These are phyloP conservation scores for Tympanoctomys barrerae DNA, from an alignment of 2,797 vertebrate species.

Conservation along the genomic window DNA sequence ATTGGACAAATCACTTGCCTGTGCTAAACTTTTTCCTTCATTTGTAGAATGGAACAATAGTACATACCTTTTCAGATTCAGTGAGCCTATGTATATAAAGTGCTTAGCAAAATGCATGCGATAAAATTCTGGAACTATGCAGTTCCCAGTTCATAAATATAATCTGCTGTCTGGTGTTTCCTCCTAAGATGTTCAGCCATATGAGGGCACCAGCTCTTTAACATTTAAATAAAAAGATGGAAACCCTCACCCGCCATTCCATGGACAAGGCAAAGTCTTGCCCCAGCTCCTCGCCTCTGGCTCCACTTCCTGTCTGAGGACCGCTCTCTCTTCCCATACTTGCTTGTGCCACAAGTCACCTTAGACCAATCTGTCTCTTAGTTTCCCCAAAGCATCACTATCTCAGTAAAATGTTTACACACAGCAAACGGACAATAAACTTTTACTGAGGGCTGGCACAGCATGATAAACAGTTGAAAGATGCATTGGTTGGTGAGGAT, in stretches of 20 bases:
- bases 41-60: constrained; percentile 1
- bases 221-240: not conserved
- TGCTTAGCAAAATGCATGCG: constrained; percentile 19
- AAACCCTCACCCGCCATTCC: not conserved
- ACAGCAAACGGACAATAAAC: not conserved
- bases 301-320: not conserved
- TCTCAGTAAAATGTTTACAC: too few relatives aligned
- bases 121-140: not conserved
- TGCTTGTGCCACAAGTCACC: not conserved
- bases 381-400: not conserved
- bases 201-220: not conserved
- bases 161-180: not conserved
- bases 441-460: not conserved
- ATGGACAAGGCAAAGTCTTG: not conserved
- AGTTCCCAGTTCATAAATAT: not conserved
- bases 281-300: not conserved
- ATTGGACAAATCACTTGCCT: not conserved
- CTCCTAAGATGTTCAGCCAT: not conserved
- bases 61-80: not conserved
- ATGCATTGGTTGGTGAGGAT: not conserved
- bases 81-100: not conserved
- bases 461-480: not conserved
- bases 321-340: not conserved
- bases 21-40: not conserved
- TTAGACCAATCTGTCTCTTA: not conserved